Percentiles rank a stretch among this genome's conserved stretches.
Conservation (phyloP, 2,797 vertebrate genomes). For the Geotrypetes seraphini region DNA sequence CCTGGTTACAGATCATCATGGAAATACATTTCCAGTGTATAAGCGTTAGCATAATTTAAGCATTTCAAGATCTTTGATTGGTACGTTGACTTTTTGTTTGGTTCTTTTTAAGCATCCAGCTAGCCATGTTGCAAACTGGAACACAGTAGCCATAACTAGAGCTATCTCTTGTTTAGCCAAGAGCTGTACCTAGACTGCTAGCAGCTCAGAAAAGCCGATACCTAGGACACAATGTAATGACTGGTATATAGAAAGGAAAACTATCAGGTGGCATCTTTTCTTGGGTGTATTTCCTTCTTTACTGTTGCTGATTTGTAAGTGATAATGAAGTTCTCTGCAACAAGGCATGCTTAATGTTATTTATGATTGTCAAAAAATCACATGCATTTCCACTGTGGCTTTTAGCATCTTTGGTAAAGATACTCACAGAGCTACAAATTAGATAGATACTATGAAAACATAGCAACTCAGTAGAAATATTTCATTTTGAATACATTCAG, state of each 20-base stretch:
- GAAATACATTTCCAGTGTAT: conserved; percentile 12
- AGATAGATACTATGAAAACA: conserved; percentile 11
- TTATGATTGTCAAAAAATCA: conserved; percentile 29
- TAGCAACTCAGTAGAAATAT: conserved; percentile 5
- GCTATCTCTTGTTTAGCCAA: conserved; percentile 19
- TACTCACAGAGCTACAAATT: conserved; percentile 35
- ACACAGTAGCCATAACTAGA: conserved; percentile 18
- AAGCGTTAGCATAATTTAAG: conserved; percentile 6
- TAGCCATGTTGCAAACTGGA: conserved; percentile 23
- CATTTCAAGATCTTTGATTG: conserved; percentile 17
- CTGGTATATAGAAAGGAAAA: conserved; percentile 1
- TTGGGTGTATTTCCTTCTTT: conserved; percentile 9
- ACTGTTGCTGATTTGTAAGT: conserved; percentile 17
- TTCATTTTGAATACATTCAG: conserved; percentile 3
- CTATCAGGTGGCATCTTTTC: conserved; percentile 1
- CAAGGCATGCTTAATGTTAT: conserved; percentile 27
- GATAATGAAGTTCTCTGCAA: conserved; percentile 28
- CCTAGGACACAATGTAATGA: background rate
- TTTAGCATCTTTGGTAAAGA: conserved; percentile 19
- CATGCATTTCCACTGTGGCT: conserved; percentile 36
- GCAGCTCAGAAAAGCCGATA: conserved; percentile 1
- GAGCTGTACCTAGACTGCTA: conserved; percentile 4
- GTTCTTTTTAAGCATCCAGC: background rate
- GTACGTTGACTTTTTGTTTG: conserved; percentile 9
- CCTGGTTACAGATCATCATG: conserved; percentile 40